These are phyloP conservation scores for Callithrix jacchus DNA, from an alignment of 2,113 vertebrate genomes.

Conservation along the genomic window DNA sequence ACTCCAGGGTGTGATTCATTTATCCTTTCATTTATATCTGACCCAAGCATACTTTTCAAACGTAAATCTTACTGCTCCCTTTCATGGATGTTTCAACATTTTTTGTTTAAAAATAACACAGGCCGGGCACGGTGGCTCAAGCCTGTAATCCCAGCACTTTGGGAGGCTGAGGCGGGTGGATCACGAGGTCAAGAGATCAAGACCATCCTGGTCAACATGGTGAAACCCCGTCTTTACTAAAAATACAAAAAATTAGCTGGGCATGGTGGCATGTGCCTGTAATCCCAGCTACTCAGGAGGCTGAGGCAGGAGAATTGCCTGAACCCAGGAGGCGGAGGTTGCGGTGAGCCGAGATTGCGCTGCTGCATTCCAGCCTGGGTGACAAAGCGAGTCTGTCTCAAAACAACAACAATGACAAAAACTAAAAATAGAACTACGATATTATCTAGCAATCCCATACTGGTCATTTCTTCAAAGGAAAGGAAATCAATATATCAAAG, in stretches of 20 bases:
- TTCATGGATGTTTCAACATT: conserved; percentile 3
- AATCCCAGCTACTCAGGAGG: not conserved
- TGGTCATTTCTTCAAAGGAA: not conserved
- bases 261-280: not conserved
- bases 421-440: not conserved
- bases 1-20: not conserved
- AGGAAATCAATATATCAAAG: not conserved
- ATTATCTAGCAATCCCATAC: not conserved
- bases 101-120: conserved; percentile 28
- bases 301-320: not conserved
- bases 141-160: not conserved
- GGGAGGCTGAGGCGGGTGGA: not conserved
- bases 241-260: no score
- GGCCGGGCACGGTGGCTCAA: not conserved
- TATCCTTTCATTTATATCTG: not conserved
- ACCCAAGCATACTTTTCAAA: conserved; percentile 27
- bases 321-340: not conserved
- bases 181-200: not conserved
- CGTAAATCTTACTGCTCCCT: not conserved
- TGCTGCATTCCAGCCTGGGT: not conserved
- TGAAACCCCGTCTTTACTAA: no score
- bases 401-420: not conserved
- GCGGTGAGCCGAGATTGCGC: not conserved
- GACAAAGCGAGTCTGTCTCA: not conserved
- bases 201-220: not conserved